Base-by-base conservation (phyloP, 2,888 invertebrate species). In the Selenia dentaria region DNA sequence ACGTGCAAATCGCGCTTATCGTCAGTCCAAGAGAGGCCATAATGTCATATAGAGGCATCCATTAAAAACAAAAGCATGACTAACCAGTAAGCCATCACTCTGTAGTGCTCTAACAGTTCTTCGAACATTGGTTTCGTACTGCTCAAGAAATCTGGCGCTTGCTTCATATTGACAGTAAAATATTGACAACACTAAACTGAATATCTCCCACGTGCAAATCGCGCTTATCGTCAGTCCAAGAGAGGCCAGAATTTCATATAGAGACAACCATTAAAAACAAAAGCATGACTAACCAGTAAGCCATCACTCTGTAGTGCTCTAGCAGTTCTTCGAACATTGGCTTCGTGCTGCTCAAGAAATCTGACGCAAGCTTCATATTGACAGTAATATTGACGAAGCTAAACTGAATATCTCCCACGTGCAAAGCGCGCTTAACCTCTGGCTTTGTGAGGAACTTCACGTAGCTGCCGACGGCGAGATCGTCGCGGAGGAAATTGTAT, bases 401-500 rank as follows among this genome's bases (percentile, higher is more conserved):
- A 52, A 75, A 83, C 1, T 59, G 38, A 0, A 82, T 75, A 26
- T 79, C 75, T 0, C 89, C 88, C 0, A 88, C 87, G 41, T 90
- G 89, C 2, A 90, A 43, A 0, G 88, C 89, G 6, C 60, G 66
- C 57, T 77, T 83, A 0, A 86, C 61, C 10, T 77, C 76, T 0
- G 78, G 52, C 0, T 47, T 60, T 6, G 54, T 57, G 2, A 90
- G 57, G 43, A 75, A 79, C 0, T 24, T 16, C 0, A 54, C 14
- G 48, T 71, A 88, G 4, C 38, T 56, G 0, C 80, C 86, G 0
- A 76, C 48, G 0, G 41, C 6, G 0, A 85, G n/a, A 0, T 80
- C 74, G 52, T 89, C 85, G 1, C 52, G 58, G 0, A 90, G 67
- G 62, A 82, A 87, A 49, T 90, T 90, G 70, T 89, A 89, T 0